Evolutionary conservation across 1,140 invertebrate genomes (phyloP).

Genomic region (Zaprionus capensis): DNA sequence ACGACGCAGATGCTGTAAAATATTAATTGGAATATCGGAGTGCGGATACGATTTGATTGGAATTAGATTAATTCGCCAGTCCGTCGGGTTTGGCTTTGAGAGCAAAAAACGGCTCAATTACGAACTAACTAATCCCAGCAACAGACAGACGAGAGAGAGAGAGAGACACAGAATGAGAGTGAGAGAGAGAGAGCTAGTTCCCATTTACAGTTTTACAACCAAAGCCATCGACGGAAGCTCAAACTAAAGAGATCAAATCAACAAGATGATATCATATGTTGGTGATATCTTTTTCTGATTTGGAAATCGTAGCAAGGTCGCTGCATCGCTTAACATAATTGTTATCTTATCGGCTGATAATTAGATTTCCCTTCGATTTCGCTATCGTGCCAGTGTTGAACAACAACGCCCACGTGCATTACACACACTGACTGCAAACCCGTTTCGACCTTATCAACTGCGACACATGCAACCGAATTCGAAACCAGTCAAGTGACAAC

Average conservation of each 20-base stretch:
- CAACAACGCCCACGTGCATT: conserved; percentile 41
- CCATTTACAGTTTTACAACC: neutral
- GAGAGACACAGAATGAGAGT: no score
- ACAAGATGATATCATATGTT: neutral
- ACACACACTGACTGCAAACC: conserved; percentile 20
- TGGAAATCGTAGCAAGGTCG: conserved; percentile 17
- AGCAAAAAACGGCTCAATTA: conserved; percentile 7
- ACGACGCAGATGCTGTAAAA: conserved; percentile 19
- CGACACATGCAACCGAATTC: conserved; percentile 45
- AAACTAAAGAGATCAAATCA: neutral
- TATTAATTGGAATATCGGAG: conserved; percentile 37
- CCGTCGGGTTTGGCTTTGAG: neutral
- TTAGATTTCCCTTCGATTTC: conserved; percentile 39
- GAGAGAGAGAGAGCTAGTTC: no score
- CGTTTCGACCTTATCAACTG: conserved; percentile 44
- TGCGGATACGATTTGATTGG: conserved; percentile 31
- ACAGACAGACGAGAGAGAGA: no score
- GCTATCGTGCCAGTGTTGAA: conserved; percentile 20
- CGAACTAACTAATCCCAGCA: neutral
- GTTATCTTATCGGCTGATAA: conserved; percentile 32
- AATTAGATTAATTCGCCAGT: conserved; percentile 33
- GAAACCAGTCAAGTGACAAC: conserved; percentile 72
- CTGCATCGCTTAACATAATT: conserved; percentile 24
- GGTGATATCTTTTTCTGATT: neutral
- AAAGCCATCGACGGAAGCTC: neutral